Base-by-base conservation (phyloP, 2,797 vertebrate genomes). In the Phoxinus dragarum region DNA sequence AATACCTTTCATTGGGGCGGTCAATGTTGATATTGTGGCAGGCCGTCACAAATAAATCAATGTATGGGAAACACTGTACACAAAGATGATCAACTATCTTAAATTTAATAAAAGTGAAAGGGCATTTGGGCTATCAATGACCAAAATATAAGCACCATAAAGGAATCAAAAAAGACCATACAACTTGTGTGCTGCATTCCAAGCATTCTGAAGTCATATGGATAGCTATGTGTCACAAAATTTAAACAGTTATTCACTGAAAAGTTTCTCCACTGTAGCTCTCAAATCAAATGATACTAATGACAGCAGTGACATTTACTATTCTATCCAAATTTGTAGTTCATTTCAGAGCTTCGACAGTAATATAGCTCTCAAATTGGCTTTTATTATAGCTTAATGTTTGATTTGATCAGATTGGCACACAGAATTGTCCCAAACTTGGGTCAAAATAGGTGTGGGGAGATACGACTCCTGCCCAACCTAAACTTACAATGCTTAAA, bases 401-500 rank as follows among this genome's bases (percentile, higher is more conserved):
- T 44, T 23, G 47, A 42, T 12, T 66, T 66, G 6, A 66, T 47
- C 16, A 44, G 38, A 17, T 42, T 14, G 44, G 1, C 11, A 27
- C 8, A 80, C 31, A 83, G 2, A 81, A n/a, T 34, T 66, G 34
- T 3, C 66, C 27, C 31, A 69, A 47, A 16, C 34, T 68, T 44
- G 44, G 49, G n/a, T 52, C 82, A 38, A 64, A 89, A 77, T 54
- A 79, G 49, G 49, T 66, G 49, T 40, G 19, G 83, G 47, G 77
- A 77, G 54, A 89, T 74, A 61, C 75, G 69, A 64, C 69, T 69
- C 21, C 19, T n/a, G 67, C 54, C 42, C 80, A 86, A 47, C 34
- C 38, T 47, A 79, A 89, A 82, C 86, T 87, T 83, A 75, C 76
- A 81, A 40, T 44, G 86, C 68, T 78, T 44, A 74, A 75, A 87